Base-by-base conservation (phyloP, 2,888 invertebrate genomes). In the Apamea epomidion region DNA sequence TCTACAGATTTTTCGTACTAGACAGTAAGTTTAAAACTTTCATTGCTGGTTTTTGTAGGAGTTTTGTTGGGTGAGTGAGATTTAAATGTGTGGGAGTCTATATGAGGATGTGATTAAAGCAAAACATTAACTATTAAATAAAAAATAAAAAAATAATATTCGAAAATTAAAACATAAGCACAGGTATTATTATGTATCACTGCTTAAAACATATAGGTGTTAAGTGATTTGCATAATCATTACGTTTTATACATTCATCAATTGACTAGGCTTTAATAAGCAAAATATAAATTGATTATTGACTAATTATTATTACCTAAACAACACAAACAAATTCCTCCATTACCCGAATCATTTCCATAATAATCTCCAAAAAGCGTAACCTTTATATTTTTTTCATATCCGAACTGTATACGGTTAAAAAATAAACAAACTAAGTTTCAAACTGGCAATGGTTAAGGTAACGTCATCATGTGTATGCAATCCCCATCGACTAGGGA, bases 1-100 rank as follows among this genome's bases (percentile, higher is more conserved):
- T n/a, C n/a, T n/a, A n/a, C n/a, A n/a, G n/a, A n/a, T n/a, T n/a
- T n/a, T n/a, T n/a, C n/a, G n/a, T n/a, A n/a, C n/a, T n/a, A n/a
- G n/a, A n/a, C n/a, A n/a, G 73, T 37, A 88, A 87, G 60, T 62
- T 88, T 90, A 89, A 88, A 87, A 88, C 86, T 91, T 91, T 92
- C 83, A 92, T 91, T 92, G 88, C 90, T 60, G 73, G 80, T 81
- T 81, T 83, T 82, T 82, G 25, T 45, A 12, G 10, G 42, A 54
- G 18, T 58, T 74, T 54, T 21, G 5, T 58, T 32, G 5, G 29
- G 6, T 42, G 45, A 32, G 14, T 37, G 25, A 7, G 16, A n/a
- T 58, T 68, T 14, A 37, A 45, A 21, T n/a, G 32, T 64, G 7
- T 70, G n/a, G 7, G 4, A 37, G 37, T 29, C 18, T 69, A 29